These are phyloP conservation scores for Heliconius hortense DNA, from an alignment of 2,888 invertebrate species.

Conservation along the genomic window DNA sequence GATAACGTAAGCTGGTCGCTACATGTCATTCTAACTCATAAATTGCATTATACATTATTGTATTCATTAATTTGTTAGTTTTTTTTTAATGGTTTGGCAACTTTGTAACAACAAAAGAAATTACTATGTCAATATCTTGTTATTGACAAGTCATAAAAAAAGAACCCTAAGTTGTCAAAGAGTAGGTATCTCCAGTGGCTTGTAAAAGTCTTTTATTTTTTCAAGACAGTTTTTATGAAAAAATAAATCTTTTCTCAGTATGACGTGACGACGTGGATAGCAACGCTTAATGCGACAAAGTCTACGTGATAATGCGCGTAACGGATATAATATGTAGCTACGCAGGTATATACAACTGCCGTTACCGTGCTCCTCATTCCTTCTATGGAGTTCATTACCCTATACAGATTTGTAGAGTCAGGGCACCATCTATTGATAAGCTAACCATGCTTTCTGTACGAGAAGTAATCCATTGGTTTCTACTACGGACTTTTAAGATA, in stretches of 20 bases:
- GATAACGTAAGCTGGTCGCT: neutral
- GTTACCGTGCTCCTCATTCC: slow-evolving; percentile 36
- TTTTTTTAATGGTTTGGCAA: neutral
- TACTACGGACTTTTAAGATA: neutral
- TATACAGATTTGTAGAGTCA: slow-evolving; percentile 8
- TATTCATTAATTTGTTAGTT: neutral
- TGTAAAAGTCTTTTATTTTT: neutral
- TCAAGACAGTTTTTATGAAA: slow-evolving; percentile 9
- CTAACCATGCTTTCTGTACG: neutral
- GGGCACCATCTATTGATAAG: slow-evolving; percentile 8
- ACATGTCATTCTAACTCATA: neutral
- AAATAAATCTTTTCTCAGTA: slow-evolving; percentile 2
- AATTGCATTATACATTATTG: neutral
- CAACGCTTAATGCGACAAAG: slow-evolving; percentile 38
- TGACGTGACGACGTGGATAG: slow-evolving; percentile 37
- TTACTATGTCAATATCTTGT: neutral
- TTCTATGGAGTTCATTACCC: slow-evolving; percentile 25
- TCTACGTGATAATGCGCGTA: slow-evolving; percentile 39
- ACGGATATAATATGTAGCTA: slow-evolving; percentile 31
- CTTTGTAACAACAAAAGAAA: neutral
- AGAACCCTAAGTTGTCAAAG: neutral
- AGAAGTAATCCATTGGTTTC: neutral
- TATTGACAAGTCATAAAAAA: neutral
- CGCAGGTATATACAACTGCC: slow-evolving; percentile 24
- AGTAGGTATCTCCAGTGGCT: neutral